These are phyloP conservation scores for Calyptomena viridis DNA, from an alignment of 2,113 vertebrate species.

Conservation along the genomic window DNA sequence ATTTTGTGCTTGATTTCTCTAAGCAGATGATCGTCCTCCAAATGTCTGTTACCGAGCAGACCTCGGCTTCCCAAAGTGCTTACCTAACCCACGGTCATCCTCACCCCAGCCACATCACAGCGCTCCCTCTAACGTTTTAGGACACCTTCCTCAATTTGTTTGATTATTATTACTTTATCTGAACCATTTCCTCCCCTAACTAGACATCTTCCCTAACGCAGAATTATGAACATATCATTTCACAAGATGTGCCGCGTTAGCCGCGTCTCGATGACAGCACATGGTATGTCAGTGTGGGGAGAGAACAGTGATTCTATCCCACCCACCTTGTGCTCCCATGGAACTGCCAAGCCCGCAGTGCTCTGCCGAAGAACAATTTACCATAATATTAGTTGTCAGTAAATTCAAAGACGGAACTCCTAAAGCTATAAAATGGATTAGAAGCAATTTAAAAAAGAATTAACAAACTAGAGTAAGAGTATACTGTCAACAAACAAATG, in stretches of 20 bases:
- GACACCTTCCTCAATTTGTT: slow-evolving; percentile 65
- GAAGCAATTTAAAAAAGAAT: slow-evolving; percentile 85
- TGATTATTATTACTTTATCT: slow-evolving; percentile 48
- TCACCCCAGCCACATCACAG: not conserved
- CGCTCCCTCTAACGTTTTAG: not conserved
- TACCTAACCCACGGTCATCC: not conserved
- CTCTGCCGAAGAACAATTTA: slow-evolving; percentile 72
- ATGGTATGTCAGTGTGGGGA: slow-evolving; percentile 48
- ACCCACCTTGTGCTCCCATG: slow-evolving; percentile 74
- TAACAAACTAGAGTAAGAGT: slow-evolving; percentile 88
- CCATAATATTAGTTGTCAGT: slow-evolving; percentile 82
- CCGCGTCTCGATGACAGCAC: slow-evolving; percentile 43
- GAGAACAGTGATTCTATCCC: slow-evolving; percentile 56
- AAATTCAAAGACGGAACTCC: slow-evolving; percentile 81
- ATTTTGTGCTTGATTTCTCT: not conserved
- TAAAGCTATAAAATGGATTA: slow-evolving; percentile 88
- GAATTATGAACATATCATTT: slow-evolving; percentile 48
- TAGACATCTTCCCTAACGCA: slow-evolving; percentile 27
- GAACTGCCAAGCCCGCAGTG: slow-evolving; percentile 60
- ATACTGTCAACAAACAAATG: slow-evolving; percentile 90
- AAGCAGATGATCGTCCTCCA: not conserved
- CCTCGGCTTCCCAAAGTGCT: not conserved
- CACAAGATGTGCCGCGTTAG: slow-evolving; percentile 54
- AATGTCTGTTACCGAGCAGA: not conserved
- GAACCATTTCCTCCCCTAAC: slow-evolving; percentile 27